Percentiles rank a stretch among this genome's conserved stretches.
Evolutionary conservation across 1,140 invertebrate species (phyloP).

Genomic region (Sminthurinus signatus): DNA sequence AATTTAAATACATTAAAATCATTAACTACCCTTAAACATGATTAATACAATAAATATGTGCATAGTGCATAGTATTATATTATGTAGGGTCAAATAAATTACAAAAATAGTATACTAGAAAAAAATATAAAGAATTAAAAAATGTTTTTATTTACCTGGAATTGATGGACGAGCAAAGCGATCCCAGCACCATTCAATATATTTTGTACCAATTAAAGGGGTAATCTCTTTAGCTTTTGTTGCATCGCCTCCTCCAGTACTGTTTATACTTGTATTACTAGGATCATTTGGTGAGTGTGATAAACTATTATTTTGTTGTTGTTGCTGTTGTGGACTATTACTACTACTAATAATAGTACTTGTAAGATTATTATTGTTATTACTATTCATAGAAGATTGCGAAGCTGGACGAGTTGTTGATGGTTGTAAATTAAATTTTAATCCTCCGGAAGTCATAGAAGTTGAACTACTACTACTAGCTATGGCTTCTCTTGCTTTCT

Average conservation of each 20-base stretch:
- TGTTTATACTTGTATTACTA: not conserved
- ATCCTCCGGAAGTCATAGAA: too few relatives aligned
- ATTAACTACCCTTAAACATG: too few relatives aligned
- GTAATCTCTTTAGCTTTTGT: constrained; percentile 27
- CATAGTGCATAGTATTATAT: too few relatives aligned
- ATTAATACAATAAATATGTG: too few relatives aligned
- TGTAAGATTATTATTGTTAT: not conserved
- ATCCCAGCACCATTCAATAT: constrained; percentile 41
- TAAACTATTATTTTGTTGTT: not conserved
- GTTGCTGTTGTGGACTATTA: too few relatives aligned
- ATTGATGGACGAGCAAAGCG: constrained; percentile 30
- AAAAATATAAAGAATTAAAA: constrained; percentile 31
- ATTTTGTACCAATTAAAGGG: constrained; percentile 40
- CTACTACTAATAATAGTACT: constrained; percentile 4
- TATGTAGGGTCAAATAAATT: too few relatives aligned
- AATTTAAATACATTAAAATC: too few relatives aligned
- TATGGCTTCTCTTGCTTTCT: constrained; percentile 54
- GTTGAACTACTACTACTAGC: not conserved
- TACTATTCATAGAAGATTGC: not conserved
- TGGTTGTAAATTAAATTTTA: too few relatives aligned
- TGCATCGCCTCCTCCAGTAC: constrained; percentile 16
- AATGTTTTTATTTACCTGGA: too few relatives aligned
- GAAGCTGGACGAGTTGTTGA: too few relatives aligned
- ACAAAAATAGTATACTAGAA: constrained; percentile 41
- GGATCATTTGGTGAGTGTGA: constrained; percentile 20